phyloP scores from a whole-genome alignment of 2,888 invertebrate species.

The Nycteola revayana region DNA sequence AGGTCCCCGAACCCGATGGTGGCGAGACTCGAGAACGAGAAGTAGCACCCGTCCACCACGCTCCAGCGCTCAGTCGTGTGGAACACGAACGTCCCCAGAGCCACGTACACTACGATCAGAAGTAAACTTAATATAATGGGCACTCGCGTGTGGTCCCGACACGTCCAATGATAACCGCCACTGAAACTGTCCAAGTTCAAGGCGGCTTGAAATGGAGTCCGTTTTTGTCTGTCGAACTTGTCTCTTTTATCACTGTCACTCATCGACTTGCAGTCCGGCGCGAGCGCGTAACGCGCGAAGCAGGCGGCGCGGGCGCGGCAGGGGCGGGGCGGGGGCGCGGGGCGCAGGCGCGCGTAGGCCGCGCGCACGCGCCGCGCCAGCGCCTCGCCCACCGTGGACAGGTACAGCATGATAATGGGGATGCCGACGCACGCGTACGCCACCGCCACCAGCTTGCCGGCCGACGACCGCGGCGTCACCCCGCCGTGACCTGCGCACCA shows the following conservation, averaged over 20 bases:
- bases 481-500: conserved; percentile 89
- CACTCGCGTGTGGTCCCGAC: conserved; percentile 86
- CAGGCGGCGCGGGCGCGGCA: conserved; percentile 52
- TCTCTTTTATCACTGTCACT: conserved; percentile 44
- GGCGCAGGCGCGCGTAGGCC: conserved; percentile 83
- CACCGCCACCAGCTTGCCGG: conserved; percentile 91
- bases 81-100: conserved; percentile 94
- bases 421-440: conserved; percentile 93
- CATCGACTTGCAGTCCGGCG: conserved; percentile 35
- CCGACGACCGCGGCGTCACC: conserved; percentile 89
- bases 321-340: conserved; percentile 43
- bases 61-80: conserved; percentile 96
- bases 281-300: conserved; percentile 34
- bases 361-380: conserved; percentile 90
- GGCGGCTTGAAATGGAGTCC: conserved; percentile 72
- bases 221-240: conserved; percentile 39
- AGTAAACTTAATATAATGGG: conserved; percentile 93
- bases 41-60: conserved; percentile 92
- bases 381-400: conserved; percentile 93
- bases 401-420: conserved; percentile 92
- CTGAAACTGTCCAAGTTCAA: conserved; percentile 64
- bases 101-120: conserved; percentile 93
- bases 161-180: conserved; percentile 65
- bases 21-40: conserved; percentile 89
- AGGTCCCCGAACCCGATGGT: conserved; percentile 93